phyloP scores from a whole-genome alignment of 2,797 vertebrate species.

The Agapornis canus region DNA sequence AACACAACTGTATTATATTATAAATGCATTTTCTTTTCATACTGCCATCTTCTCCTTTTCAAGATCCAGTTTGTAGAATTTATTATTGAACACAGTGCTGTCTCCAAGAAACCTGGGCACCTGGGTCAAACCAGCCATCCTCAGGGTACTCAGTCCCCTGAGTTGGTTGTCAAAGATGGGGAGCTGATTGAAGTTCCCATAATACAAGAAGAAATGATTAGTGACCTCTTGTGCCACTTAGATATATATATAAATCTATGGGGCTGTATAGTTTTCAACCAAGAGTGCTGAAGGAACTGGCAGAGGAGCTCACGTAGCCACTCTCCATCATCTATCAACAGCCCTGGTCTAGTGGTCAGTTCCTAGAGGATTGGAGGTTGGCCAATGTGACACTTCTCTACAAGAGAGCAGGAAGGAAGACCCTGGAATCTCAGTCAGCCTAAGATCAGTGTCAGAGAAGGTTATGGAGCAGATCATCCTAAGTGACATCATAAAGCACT shows the following conservation, averaged over 20 bases:
- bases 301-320: not conserved
- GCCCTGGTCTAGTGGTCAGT: not conserved
- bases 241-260: not conserved
- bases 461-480: not conserved
- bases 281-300: not conserved
- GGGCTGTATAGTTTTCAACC: not conserved
- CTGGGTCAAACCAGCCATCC: not conserved
- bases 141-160: not conserved
- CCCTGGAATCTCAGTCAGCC: not conserved
- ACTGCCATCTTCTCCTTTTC: not conserved
- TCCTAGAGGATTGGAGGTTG: not conserved
- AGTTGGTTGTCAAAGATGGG: not conserved
- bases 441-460: not conserved
- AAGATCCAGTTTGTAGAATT: not conserved
- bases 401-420: not conserved
- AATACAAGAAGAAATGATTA: not conserved
- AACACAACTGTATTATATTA: not conserved
- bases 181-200: not conserved
- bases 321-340: not conserved
- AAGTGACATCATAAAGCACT: not conserved
- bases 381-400: not conserved
- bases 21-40: not conserved
- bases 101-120: not conserved
- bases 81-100: not conserved
- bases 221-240: not conserved